phyloP scores from a whole-genome alignment of 2,888 invertebrate species.

The Agonopterix alstromeriana region DNA sequence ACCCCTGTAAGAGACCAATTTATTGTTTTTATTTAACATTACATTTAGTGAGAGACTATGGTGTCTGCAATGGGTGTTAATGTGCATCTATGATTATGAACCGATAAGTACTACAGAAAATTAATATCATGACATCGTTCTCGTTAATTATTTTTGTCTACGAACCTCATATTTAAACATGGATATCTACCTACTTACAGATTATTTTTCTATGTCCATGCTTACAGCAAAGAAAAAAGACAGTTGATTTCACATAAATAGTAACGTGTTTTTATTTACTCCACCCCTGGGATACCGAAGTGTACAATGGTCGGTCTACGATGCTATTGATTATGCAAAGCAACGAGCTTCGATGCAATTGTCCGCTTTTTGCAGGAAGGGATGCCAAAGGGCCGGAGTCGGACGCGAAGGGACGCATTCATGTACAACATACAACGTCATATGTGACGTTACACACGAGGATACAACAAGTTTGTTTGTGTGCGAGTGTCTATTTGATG shows the following conservation, averaged over 20 bases:
- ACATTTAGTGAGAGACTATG: no score
- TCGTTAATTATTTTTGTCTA: no score
- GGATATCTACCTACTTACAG: neutral
- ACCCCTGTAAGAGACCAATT: no score
- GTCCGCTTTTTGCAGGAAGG: slow-evolving; percentile 50
- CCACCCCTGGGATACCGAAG: slow-evolving; percentile 31
- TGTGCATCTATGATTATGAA: no score
- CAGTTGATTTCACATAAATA: neutral
- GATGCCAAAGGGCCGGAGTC: slow-evolving; percentile 20
- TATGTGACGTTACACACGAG: slow-evolving; percentile 5
- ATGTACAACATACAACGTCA: slow-evolving; percentile 10
- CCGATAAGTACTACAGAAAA: no score
- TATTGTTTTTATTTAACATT: no score
- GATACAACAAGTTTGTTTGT: no score
- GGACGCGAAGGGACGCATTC: slow-evolving; percentile 34
- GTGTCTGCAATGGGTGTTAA: no score
- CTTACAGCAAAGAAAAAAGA: neutral
- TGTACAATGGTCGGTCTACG: slow-evolving; percentile 43
- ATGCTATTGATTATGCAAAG: slow-evolving; percentile 69
- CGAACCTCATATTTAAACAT: no score
- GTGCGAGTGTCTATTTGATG: no score
- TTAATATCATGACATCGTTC: no score
- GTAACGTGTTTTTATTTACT: slow-evolving; percentile 26
- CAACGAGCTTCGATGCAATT: slow-evolving; percentile 55
- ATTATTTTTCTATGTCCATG: no score